phyloP scores from a whole-genome alignment of 2,113 vertebrate species.

The Etia nguti region DNA sequence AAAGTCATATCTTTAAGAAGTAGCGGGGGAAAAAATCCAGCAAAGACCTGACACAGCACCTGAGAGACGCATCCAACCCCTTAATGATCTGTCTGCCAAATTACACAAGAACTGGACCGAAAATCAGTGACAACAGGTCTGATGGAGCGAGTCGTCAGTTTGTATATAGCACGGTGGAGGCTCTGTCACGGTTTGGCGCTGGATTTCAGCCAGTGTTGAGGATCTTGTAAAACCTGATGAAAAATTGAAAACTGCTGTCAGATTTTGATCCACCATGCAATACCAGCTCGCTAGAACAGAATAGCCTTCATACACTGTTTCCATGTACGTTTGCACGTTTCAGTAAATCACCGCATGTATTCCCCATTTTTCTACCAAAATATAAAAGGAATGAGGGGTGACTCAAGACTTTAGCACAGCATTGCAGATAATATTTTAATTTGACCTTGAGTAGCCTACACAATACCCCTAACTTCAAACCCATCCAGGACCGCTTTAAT shows the following conservation, averaged over 20 bases:
- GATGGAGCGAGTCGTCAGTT: neutral
- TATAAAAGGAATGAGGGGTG: neutral
- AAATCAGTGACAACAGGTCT: neutral
- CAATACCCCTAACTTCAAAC: neutral
- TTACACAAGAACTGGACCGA: neutral
- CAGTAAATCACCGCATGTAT: neutral
- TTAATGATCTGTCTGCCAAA: too few species aligned
- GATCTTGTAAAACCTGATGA: neutral
- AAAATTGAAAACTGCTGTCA: neutral
- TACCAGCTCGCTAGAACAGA: neutral
- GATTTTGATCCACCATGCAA: neutral
- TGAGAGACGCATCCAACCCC: too few species aligned
- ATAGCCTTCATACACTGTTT: neutral
- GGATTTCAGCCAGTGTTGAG: neutral
- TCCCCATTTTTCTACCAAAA: neutral
- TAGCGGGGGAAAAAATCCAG: too few species aligned
- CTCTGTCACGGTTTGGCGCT: neutral
- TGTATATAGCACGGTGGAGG: neutral
- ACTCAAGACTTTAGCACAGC: neutral
- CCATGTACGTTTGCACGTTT: neutral
- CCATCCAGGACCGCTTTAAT: neutral
- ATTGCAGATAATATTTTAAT: neutral
- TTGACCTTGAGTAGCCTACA: neutral
- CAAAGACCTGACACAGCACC: too few species aligned
- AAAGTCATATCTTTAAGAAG: too few species aligned